Evolutionary conservation across 2,797 vertebrate species (phyloP).

Genomic region (Rachycentron canadum): DNA sequence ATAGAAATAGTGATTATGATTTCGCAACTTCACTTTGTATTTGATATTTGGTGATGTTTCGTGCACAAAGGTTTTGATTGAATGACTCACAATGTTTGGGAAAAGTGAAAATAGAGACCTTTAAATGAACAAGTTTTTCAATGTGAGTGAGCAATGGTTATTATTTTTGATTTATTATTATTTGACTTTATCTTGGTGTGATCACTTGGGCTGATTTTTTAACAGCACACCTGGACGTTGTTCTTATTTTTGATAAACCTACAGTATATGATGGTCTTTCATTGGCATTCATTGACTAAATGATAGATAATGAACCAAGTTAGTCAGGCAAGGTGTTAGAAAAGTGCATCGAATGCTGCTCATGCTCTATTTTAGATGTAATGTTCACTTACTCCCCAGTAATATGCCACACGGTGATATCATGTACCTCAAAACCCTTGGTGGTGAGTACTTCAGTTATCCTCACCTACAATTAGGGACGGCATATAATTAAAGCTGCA

Average conservation of each 20-base stretch:
- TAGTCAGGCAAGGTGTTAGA: background rate
- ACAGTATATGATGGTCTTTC: background rate
- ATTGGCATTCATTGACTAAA: background rate
- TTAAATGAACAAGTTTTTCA: background rate
- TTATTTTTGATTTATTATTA: background rate
- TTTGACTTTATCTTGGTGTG: background rate
- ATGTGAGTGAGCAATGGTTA: background rate
- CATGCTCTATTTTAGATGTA: background rate
- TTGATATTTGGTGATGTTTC: background rate
- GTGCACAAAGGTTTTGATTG: background rate
- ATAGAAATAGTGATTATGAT: background rate
- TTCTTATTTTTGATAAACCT: no score
- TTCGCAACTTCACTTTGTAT: background rate
- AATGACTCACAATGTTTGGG: background rate
- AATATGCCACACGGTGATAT: background rate
- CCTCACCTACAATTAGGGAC: conserved; percentile 13
- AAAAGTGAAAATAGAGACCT: background rate
- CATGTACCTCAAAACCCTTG: background rate
- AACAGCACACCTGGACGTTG: background rate
- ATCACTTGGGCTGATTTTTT: background rate
- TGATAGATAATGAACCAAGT: background rate
- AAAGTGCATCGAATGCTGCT: background rate
- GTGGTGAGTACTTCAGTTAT: background rate
- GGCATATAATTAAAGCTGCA: conserved; percentile 19
- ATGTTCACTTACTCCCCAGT: background rate